Base-by-base conservation (phyloP, 1,140 invertebrate species). In the Drosophila nasuta region DNA sequence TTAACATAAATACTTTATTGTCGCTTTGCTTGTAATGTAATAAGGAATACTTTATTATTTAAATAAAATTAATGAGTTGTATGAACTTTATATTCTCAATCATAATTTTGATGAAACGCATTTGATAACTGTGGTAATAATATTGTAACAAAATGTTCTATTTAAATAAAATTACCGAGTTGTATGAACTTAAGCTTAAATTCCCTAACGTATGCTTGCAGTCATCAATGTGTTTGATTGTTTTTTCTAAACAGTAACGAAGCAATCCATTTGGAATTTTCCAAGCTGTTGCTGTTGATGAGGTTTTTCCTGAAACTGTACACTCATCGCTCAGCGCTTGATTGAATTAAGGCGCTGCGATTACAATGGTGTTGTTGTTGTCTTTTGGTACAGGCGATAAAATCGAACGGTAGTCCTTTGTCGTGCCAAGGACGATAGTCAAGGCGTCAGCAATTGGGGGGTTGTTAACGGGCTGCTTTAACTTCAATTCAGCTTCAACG, bases 331-430 rank as follows among this genome's bases (percentile, higher is more conserved):
- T 25, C 20, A 15, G 46, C 35, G 60, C 46, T 73, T 82, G 75
- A 87, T 88, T 82, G 67, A 88, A 76, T 86, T 76, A 62, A 72
- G 79, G 77, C n/a, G 35, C 11, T 28, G 43, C 3, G 69, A 74
- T 85, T 81, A 82, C 79, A 60, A 71, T 51, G 54, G 57, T 71
- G 59, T 38, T 33, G 30, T 38, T 38, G 1, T 33, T 33, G 30
- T 33, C 57, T 45, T 46, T 60, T 60, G 63, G 56, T 48, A 67
- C 62, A 64, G 51, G 43, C 75, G 71, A 54, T 75, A 72, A 71
- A 69, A 77, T 62, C 43, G 35, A 75, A 57, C 56, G 45, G 46
- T 51, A 56, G 58, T 43, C 46, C 30, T 33, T 57, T 43, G 56
- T 48, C 48, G 35, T 10, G 20, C 10, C 70, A 73, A 73, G 70